Conservation (phyloP, 2,797 vertebrate genomes). For the Mallotus villosus region DNA sequence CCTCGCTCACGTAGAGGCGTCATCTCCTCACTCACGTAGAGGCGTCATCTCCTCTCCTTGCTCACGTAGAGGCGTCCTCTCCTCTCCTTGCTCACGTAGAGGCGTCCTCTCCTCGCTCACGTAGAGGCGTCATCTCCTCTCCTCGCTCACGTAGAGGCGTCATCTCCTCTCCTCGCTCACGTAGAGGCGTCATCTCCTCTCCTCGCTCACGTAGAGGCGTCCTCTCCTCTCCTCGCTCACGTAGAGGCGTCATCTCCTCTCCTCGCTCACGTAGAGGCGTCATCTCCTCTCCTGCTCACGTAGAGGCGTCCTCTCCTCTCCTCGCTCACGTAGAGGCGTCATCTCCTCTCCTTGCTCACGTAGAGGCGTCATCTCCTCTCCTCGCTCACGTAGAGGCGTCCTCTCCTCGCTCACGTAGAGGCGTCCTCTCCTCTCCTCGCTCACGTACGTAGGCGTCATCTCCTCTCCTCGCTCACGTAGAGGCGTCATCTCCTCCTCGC, state of each 20-base stretch:
- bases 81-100: constrained; percentile 21
- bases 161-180: constrained; percentile 8
- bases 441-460: constrained; percentile 33
- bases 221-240: constrained; percentile 9
- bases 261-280: constrained; percentile 32
- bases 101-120: too few relatives aligned
- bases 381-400: constrained; percentile 30
- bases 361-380: constrained; percentile 17
- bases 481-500: constrained; percentile 55
- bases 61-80: constrained; percentile 32
- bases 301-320: constrained; percentile 18
- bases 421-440: constrained; percentile 12
- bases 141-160: constrained; percentile 32
- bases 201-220: constrained; percentile 32
- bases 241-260: constrained; percentile 23
- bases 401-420: too few relatives aligned
- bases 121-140: constrained; percentile 18
- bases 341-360: constrained; percentile 16
- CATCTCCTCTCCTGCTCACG: constrained; percentile 16
- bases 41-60: constrained; percentile 14
- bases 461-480: constrained; percentile 19
- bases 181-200: constrained; percentile 23
- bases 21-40: constrained; percentile 22
- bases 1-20: too few relatives aligned
- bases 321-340: constrained; percentile 32